Percentiles rank a stretch among this genome's conserved stretches.
These are phyloP conservation scores for Idaea dimidiata DNA, from an alignment of 2,888 invertebrate genomes.

Conservation along the genomic window DNA sequence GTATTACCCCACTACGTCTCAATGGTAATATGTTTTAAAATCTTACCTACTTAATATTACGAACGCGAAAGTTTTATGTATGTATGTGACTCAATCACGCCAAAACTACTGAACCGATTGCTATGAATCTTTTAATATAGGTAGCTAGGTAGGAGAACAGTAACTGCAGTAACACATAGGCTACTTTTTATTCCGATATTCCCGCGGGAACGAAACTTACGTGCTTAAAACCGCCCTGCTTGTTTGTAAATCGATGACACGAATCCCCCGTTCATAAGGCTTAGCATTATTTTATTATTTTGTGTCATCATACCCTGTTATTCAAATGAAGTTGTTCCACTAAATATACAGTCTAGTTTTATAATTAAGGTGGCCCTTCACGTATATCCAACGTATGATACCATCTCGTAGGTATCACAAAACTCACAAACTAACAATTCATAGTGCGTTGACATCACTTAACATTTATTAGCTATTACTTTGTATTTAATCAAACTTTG, in stretches of 20 bases:
- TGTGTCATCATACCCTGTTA: background rate
- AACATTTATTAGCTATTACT: too few relatives aligned
- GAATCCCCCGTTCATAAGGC: background rate
- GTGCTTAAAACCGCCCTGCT: background rate
- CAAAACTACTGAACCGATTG: background rate
- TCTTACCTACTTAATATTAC: too few relatives aligned
- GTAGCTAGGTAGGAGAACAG: too few relatives aligned
- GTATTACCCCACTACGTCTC: too few relatives aligned
- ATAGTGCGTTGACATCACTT: too few relatives aligned
- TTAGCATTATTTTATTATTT: background rate
- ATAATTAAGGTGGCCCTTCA: conserved; percentile 1
- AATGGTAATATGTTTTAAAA: too few relatives aligned
- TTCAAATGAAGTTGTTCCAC: background rate
- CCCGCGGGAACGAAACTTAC: background rate
- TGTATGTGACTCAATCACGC: too few relatives aligned
- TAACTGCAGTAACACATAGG: too few relatives aligned
- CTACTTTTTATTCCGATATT: background rate
- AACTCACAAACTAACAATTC: background rate
- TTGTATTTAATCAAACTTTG: too few relatives aligned
- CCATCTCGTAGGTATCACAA: background rate
- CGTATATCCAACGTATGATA: background rate
- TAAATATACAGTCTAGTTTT: background rate
- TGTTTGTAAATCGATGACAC: background rate
- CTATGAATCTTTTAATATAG: too few relatives aligned
- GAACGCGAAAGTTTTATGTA: too few relatives aligned